These are phyloP conservation scores for Sesia bembeciformis DNA, from an alignment of 2,888 invertebrate genomes.

Conservation along the genomic window DNA sequence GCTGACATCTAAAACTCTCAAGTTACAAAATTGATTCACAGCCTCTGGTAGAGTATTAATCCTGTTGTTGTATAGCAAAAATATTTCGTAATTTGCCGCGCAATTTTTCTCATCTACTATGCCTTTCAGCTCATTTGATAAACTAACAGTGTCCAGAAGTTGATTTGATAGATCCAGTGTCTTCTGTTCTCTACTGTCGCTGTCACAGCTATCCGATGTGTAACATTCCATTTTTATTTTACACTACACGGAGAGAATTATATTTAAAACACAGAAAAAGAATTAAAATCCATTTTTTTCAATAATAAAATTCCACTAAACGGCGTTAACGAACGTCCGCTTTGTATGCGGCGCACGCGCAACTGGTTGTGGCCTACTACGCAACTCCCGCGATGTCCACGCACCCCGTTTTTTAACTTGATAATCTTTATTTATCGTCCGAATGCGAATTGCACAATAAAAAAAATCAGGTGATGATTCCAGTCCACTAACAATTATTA, in stretches of 20 bases:
- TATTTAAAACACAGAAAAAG: too few species aligned
- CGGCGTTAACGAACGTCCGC: conserved; percentile 1
- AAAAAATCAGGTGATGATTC: too few species aligned
- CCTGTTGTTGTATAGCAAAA: conserved; percentile 91
- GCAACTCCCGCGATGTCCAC: too few species aligned
- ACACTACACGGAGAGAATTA: not conserved
- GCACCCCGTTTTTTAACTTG: too few species aligned
- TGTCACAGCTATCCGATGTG: conserved; percentile 89
- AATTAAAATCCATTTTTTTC: not conserved
- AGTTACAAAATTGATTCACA: conserved; percentile 78
- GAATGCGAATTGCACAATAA: too few species aligned
- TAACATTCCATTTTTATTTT: conserved; percentile 81
- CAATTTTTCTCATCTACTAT: conserved; percentile 76
- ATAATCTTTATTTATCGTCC: too few species aligned
- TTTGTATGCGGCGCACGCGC: conserved; percentile 55
- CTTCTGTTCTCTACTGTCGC: conserved; percentile 81
- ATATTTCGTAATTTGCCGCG: conserved; percentile 78
- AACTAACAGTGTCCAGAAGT: conserved; percentile 73
- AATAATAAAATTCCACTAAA: not conserved
- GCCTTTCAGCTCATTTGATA: conserved; percentile 72
- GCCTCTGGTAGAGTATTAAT: conserved; percentile 80
- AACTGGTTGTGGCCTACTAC: conserved; percentile 25
- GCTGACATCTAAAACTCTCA: conserved; percentile 89
- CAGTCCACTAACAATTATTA: too few species aligned
- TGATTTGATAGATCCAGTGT: conserved; percentile 77